phyloP scores from a whole-genome alignment of 2,888 invertebrate species.

The Salpingus planirostris region DNA sequence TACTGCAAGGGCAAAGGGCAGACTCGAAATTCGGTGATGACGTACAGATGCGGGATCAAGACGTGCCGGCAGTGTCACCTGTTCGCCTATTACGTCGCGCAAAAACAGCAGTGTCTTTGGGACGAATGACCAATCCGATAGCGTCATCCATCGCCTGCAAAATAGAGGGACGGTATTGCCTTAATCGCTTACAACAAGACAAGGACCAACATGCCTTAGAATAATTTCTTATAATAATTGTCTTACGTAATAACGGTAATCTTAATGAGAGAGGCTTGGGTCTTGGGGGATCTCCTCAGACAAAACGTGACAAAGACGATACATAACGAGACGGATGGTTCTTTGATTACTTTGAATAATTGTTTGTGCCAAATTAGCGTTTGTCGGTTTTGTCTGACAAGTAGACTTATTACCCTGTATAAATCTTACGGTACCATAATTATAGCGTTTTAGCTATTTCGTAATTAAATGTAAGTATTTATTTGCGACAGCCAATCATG shows the following conservation, averaged over 20 bases:
- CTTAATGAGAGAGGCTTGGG: no score
- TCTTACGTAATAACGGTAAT: no score
- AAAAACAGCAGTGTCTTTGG: slow-evolving; percentile 76
- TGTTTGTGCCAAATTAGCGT: no score
- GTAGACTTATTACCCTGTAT: not conserved
- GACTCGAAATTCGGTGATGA: slow-evolving; percentile 51
- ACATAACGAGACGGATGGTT: no score
- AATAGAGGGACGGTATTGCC: slow-evolving; percentile 19
- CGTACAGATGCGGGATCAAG: slow-evolving; percentile 90
- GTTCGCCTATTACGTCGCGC: slow-evolving; percentile 76
- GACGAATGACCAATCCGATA: slow-evolving; percentile 52
- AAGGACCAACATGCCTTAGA: slow-evolving; percentile 41
- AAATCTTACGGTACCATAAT: not conserved
- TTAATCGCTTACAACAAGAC: slow-evolving; percentile 24
- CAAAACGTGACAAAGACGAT: no score
- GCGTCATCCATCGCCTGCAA: slow-evolving; percentile 3
- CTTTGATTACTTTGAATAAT: no score
- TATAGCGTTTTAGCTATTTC: not conserved
- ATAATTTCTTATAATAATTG: slow-evolving; percentile 9
- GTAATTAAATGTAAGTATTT: slow-evolving; percentile 2
- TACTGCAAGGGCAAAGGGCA: slow-evolving; percentile 65
- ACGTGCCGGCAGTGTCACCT: slow-evolving; percentile 86
- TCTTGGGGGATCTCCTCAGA: no score
- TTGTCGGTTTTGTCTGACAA: no score
- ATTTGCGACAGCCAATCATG: slow-evolving; percentile 22